Conservation (phyloP, 1,140 invertebrate species). For the Uloborus diversus region DNA sequence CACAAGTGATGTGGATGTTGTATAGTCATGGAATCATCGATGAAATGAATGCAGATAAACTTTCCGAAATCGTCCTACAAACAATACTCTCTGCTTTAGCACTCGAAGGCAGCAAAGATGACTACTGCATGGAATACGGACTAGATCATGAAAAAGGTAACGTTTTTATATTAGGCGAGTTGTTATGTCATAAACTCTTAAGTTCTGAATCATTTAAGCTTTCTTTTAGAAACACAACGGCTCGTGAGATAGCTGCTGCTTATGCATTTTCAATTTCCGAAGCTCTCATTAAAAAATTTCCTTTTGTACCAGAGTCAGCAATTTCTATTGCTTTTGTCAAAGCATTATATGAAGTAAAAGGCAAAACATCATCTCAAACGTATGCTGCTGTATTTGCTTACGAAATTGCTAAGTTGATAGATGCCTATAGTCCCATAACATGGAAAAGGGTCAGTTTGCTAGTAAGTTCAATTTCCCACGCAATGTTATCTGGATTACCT, state of each 20-base stretch:
- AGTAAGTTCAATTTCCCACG: not conserved
- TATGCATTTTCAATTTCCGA: constrained; percentile 42
- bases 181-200: constrained; percentile 20
- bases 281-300: constrained; percentile 11
- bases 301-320: constrained; percentile 23
- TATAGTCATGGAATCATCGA: constrained; percentile 15
- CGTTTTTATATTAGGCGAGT: constrained; percentile 9
- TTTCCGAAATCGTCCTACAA: constrained; percentile 7
- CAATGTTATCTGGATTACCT: constrained; percentile 26
- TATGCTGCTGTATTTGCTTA: constrained; percentile 35
- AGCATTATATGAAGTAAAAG: constrained; percentile 22
- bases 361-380: constrained; percentile 2
- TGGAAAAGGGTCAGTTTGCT: constrained; percentile 4
- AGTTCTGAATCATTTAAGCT: constrained; percentile 15
- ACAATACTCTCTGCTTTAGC: not conserved
- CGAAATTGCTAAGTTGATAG: constrained; percentile 13
- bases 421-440: not conserved
- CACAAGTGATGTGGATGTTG: constrained; percentile 14
- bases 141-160: constrained; percentile 31
- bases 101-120: not conserved
- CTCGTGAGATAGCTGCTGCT: constrained; percentile 22
- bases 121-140: constrained; percentile 18
- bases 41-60: not conserved
- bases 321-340: constrained; percentile 35
- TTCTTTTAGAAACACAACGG: constrained; percentile 8